Evolutionary conservation across 2,888 invertebrate genomes (phyloP), one percentile per base, ranked within the genome.

Genomic region (Agapostemon virescens): DNA sequence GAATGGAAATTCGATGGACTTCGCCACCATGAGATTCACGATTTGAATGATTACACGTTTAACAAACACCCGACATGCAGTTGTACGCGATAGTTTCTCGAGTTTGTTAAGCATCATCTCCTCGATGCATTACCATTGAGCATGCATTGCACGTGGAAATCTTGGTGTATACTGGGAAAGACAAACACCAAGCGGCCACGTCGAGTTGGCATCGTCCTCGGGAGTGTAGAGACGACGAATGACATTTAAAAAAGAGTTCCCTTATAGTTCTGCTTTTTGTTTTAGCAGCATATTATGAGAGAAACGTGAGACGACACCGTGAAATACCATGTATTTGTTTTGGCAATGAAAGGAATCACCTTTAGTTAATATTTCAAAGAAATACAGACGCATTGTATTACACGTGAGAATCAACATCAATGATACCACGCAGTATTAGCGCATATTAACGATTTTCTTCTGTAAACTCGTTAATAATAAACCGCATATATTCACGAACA

Each of bases 391-490:
- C 55, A 55, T 26, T 45, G 61, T 52, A 67, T 77, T 79, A 68
- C 70, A 75, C 45, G 20, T 55, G 66, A 58, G n/a, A 77, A 58
- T 72, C 63, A 77, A 69, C 68, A 78, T 69, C 66, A 73, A 84
- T 55, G 70, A 76, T 85, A 82, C 86, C 85, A 70, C 82, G 66
- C 88, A 90, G 89, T 90, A 89, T 90, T 90, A 90, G 72, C 74
- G 52, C 78, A 76, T 82, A 86, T 83, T 88, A 85, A 82, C 74
- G 79, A 86, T 78, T 88, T 84, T 85, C 82, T 80, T 84, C 69
- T 86, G 79, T 85, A 82, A 86, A 87, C 81, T 81, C 71, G 58
- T 83, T 83, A 87, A 88, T 86, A 85, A 87, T 87, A 73, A 77
- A 77, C 23, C 69, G 38, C 40, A 70, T 77, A 61, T 74, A 78